Percentiles rank a stretch among this genome's conserved stretches.
Conservation (phyloP, 2,888 invertebrate genomes). For the Odontocerum albicorne region DNA sequence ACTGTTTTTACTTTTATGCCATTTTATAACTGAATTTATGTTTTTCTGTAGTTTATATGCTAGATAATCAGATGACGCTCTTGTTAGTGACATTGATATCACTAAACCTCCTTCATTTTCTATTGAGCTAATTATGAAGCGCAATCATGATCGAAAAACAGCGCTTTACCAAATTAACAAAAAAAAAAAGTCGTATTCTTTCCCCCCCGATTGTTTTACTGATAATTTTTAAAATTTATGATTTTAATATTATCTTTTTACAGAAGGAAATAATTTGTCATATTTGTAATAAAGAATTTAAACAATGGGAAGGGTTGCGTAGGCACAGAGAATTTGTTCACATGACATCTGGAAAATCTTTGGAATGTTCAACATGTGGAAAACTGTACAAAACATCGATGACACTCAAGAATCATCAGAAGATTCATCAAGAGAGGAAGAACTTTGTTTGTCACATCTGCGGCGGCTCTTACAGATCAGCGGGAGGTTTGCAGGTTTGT, state of each 20-base stretch:
- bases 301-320: conserved; percentile 47
- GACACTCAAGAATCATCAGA: conserved; percentile 45
- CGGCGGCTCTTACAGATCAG: conserved; percentile 39
- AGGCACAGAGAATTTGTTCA: conserved; percentile 48
- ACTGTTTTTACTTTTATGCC: too few relatives aligned
- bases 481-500: conserved; percentile 26
- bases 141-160: too few relatives aligned
- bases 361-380: conserved; percentile 48
- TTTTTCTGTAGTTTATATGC: too few relatives aligned
- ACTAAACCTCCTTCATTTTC: too few relatives aligned
- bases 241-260: conserved; percentile 32
- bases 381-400: conserved; percentile 47
- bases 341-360: conserved; percentile 35
- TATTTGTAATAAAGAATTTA: conserved; percentile 48
- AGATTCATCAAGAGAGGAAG: conserved; percentile 44
- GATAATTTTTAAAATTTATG: too few relatives aligned
- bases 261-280: conserved; percentile 42
- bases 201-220: too few relatives aligned
- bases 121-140: too few relatives aligned
- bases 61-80: too few relatives aligned
- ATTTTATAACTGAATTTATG: too few relatives aligned
- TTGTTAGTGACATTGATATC: too few relatives aligned
- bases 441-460: conserved; percentile 49
- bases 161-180: too few relatives aligned
- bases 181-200: too few relatives aligned